Conservation (phyloP, 2,888 invertebrate genomes). For the Agrochola lota region DNA sequence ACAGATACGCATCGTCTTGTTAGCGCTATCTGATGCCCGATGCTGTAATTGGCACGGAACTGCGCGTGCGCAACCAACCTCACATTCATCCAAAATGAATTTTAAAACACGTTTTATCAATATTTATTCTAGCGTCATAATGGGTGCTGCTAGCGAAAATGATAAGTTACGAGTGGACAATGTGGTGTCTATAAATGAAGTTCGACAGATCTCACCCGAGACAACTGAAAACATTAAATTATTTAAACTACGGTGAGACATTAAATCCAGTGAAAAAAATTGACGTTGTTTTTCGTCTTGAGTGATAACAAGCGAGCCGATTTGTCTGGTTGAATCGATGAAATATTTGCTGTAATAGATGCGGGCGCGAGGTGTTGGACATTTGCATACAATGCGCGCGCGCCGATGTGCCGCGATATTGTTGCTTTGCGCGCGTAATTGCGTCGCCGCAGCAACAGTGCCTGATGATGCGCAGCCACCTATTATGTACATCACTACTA, state of each 20-base stretch:
- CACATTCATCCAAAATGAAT: conserved; percentile 73
- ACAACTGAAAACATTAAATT: not conserved
- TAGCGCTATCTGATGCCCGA: conserved; percentile 88
- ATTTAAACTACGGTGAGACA: not conserved
- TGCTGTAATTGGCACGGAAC: conserved; percentile 88
- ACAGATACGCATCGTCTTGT: conserved; percentile 89
- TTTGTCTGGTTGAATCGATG: conserved; percentile 33
- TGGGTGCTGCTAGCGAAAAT: conserved; percentile 54
- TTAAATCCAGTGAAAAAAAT: not conserved
- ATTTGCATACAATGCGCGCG: conserved; percentile 80
- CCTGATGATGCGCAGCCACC: conserved; percentile 33
- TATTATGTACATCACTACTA: not conserved
- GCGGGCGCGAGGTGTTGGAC: conserved; percentile 57
- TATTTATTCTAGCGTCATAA: conserved; percentile 70
- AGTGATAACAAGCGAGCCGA: conserved; percentile 13
- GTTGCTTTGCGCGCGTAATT: conserved; percentile 64
- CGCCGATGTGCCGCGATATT: conserved; percentile 59
- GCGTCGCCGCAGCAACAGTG: conserved; percentile 29
- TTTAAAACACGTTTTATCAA: conserved; percentile 73
- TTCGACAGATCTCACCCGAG: not conserved
- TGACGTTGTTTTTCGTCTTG: conserved; percentile 6
- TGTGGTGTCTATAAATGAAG: conserved; percentile 7
- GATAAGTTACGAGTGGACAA: conserved; percentile 44
- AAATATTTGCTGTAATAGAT: conserved; percentile 45
- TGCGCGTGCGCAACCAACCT: conserved; percentile 75